These are phyloP conservation scores for Porites cylindrica DNA, from an alignment of 92 coral and sea anemone species.

Conservation along the genomic window DNA sequence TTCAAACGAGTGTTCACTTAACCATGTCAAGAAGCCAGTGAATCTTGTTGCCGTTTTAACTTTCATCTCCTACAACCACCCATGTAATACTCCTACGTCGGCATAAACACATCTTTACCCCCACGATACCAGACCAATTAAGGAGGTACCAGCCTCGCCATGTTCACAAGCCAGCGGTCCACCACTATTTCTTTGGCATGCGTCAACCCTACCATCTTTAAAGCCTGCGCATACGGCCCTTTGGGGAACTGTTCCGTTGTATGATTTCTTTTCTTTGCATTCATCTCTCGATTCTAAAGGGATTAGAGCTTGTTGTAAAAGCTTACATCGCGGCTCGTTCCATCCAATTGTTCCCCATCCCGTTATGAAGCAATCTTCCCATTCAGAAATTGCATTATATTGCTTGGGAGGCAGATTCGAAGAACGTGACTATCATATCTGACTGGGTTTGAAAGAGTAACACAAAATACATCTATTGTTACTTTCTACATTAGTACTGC, in stretches of 20 bases:
- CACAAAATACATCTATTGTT: not conserved
- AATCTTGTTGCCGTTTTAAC: not conserved
- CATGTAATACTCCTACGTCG: constrained; percentile 41
- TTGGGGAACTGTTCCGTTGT: constrained; percentile 59
- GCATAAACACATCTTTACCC: constrained; percentile 66
- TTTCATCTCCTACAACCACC: constrained; percentile 43
- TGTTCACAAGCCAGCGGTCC: constrained; percentile 74
- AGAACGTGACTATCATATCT: constrained; percentile 46
- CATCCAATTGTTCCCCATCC: constrained; percentile 79
- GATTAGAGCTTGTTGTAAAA: constrained; percentile 51
- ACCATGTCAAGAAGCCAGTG: too few species aligned
- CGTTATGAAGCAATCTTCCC: constrained; percentile 69
- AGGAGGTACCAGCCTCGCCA: constrained; percentile 64
- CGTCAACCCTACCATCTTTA: constrained; percentile 59
- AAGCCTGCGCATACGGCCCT: constrained; percentile 70
- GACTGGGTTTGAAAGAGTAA: constrained; percentile 46
- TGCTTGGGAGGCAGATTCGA: constrained; percentile 67
- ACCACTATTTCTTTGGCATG: constrained; percentile 77
- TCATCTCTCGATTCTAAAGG: constrained; percentile 56
- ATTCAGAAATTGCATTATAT: not conserved
- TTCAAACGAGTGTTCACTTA: too few species aligned
- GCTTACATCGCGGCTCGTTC: constrained; percentile 50
- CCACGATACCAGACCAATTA: constrained; percentile 65
- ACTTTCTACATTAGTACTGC: not conserved
- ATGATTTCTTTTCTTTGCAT: constrained; percentile 63